A percentile compares a stretch with the other conserved stretches of the same genome.
These are phyloP conservation scores for Lobophora halterata DNA, from an alignment of 2,888 invertebrate species.

Conservation along the genomic window DNA sequence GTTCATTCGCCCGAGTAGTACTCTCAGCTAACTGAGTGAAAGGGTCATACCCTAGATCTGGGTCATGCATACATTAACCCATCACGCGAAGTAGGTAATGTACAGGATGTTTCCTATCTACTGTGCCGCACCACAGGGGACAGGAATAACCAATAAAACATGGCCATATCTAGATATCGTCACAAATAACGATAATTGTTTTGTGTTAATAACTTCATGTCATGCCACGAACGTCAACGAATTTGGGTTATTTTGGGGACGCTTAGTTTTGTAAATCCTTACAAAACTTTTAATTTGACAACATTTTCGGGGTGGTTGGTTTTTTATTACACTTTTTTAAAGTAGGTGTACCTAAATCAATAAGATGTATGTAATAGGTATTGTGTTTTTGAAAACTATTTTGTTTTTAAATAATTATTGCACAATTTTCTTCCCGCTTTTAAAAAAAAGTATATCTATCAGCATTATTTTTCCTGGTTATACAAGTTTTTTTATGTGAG, in stretches of 20 bases:
- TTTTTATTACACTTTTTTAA: slow-evolving; percentile 12
- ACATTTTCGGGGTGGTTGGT: slow-evolving; percentile 13
- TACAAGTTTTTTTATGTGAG: too few species aligned
- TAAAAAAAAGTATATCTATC: too few species aligned
- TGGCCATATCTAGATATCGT: slow-evolving; percentile 54
- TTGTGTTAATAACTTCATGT: slow-evolving; percentile 52
- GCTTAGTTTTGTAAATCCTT: slow-evolving; percentile 12
- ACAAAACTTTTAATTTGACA: slow-evolving; percentile 11
- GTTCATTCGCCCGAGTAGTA: too few species aligned
- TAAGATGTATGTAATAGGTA: too few species aligned
- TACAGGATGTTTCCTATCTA: background rate
- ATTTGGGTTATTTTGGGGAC: slow-evolving; percentile 28
- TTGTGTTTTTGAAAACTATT: too few species aligned
- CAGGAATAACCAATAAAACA: slow-evolving; percentile 55
- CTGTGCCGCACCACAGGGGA: slow-evolving; percentile 30
- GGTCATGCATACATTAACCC: too few species aligned
- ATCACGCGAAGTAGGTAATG: background rate
- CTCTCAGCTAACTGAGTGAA: too few species aligned
- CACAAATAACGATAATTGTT: slow-evolving; percentile 68
- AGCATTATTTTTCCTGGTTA: too few species aligned
- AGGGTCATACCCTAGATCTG: too few species aligned
- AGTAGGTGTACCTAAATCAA: too few species aligned
- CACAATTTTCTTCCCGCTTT: too few species aligned
- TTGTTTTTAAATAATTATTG: too few species aligned
- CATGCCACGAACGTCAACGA: slow-evolving; percentile 20